Evolutionary conservation across 2,797 vertebrate genomes (phyloP), one percentile per base, ranked within the genome.

Genomic region (Lagocephalus sceleratus): DNA sequence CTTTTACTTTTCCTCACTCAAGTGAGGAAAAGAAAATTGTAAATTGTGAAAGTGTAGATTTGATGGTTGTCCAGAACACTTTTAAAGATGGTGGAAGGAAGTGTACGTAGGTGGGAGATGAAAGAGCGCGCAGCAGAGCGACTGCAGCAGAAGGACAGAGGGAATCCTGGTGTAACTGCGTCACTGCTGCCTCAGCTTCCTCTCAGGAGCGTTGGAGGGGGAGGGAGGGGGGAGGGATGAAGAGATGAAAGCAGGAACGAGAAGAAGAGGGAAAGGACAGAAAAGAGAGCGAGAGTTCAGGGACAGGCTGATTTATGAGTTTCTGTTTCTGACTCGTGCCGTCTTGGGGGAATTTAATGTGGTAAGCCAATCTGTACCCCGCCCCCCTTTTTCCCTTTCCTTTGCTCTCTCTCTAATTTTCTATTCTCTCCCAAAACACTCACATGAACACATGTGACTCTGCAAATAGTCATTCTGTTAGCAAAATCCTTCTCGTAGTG

Each of bases 261-360:
- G 52, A 65, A 74, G 73, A 54, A 2, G 44, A 60, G 65, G 47
- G 66, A 75, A 60, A 65, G 66, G 55, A 45, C 38, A 70, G 56
- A 44, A 61, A 65, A 49, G 68, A 74, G 60, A 65, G 40, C 66
- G 54, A 40, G 42, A 75, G 73, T 83, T 78, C 69, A 76, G 78
- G 82, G 83, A 87, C 77, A 44, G 62, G 76, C 77, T 88, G 86
- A 87, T 89, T 89, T 87, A 87, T 86, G 85, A 84, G 74, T 75
- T 82, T 85, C 82, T 85, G 71, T 86, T 87, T 80, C 71, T 38
- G 78, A 85, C 55, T 76, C 63, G 47, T 70, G 82, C 54, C 47
- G 20, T 73, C 86, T 79, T 83, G 32, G 2, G 85, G 81, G 85
- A 85, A 63, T 62, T 52, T 17, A 9, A 29, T 41, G 57, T 51